Conservation (phyloP, 2,797 vertebrate species). For the Danio tinwini region DNA sequence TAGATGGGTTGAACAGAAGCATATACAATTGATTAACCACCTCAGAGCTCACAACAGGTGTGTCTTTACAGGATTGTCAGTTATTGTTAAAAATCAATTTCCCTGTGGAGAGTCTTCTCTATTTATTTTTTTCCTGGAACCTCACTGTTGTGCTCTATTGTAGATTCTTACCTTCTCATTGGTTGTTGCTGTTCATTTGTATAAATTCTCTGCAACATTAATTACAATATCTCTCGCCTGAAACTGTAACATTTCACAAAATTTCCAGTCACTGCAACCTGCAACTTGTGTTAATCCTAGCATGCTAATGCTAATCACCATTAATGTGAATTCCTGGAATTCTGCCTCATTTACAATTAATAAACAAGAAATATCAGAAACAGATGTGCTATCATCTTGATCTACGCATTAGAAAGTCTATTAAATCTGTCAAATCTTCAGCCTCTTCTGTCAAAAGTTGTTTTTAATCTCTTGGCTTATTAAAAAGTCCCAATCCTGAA, state of each 20-base stretch:
- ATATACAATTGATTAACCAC: too few species aligned
- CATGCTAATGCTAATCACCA: neutral
- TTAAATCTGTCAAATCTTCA: constrained; percentile 38
- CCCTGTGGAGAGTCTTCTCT: too few species aligned
- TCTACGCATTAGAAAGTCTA: constrained; percentile 16
- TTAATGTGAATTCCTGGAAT: neutral
- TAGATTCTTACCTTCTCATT: neutral
- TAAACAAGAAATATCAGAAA: constrained; percentile 13
- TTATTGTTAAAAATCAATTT: too few species aligned
- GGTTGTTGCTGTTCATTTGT: neutral
- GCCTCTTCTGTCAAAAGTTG: neutral
- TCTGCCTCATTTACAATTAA: constrained; percentile 10
- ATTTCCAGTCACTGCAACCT: neutral
- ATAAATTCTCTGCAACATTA: neutral
- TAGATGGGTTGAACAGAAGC: too few species aligned
- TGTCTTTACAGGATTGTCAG: too few species aligned
- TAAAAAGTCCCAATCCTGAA: constrained; percentile 27
- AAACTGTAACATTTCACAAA: neutral
- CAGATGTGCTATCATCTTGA: constrained; percentile 8
- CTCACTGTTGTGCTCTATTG: too few species aligned
- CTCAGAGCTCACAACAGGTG: too few species aligned
- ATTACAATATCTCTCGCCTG: neutral
- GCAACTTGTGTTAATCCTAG: neutral
- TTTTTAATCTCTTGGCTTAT: constrained; percentile 28
- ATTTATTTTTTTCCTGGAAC: too few species aligned